A percentile compares a stretch with the other conserved stretches of the same genome.
Evolutionary conservation across 2,797 vertebrate species (phyloP).

Genomic region (Danio jaintianensis): DNA sequence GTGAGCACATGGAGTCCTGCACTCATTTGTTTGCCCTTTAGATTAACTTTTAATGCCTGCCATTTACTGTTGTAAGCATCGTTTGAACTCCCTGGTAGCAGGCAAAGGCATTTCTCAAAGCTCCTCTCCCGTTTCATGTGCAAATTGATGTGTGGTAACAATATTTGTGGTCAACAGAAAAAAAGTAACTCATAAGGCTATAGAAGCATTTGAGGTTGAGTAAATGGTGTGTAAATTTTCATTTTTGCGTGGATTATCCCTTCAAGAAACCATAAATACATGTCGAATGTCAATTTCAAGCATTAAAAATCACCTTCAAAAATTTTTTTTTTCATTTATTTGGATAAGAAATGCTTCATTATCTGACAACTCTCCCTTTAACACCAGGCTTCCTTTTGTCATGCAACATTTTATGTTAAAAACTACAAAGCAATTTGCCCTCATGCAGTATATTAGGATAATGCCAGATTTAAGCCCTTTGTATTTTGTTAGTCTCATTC

Average conservation of each 20-base stretch:
- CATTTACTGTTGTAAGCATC: constrained; percentile 40
- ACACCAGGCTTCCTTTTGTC: no score
- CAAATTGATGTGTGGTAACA: not conserved
- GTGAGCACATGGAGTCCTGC: constrained; percentile 22
- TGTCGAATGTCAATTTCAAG: not conserved
- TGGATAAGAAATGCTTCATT: no score
- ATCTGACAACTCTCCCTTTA: no score
- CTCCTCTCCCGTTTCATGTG: constrained; percentile 37
- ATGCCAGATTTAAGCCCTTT: not conserved
- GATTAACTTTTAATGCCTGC: constrained; percentile 65
- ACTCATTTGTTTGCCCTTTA: constrained; percentile 46
- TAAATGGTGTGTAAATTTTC: no score
- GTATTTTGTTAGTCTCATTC: not conserved
- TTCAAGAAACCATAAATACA: no score
- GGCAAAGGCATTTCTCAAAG: constrained; percentile 37
- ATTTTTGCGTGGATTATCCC: no score
- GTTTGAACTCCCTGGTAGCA: constrained; percentile 39
- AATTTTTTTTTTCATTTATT: no score
- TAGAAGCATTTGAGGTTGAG: no score
- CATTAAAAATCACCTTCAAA: not conserved
- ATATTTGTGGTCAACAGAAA: not conserved
- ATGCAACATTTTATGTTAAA: no score
- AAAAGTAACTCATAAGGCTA: not conserved
- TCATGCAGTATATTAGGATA: no score
- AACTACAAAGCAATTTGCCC: no score